These are phyloP conservation scores for Hypomecis atomaria DNA, from an alignment of 2,888 invertebrate species.

Conservation along the genomic window DNA sequence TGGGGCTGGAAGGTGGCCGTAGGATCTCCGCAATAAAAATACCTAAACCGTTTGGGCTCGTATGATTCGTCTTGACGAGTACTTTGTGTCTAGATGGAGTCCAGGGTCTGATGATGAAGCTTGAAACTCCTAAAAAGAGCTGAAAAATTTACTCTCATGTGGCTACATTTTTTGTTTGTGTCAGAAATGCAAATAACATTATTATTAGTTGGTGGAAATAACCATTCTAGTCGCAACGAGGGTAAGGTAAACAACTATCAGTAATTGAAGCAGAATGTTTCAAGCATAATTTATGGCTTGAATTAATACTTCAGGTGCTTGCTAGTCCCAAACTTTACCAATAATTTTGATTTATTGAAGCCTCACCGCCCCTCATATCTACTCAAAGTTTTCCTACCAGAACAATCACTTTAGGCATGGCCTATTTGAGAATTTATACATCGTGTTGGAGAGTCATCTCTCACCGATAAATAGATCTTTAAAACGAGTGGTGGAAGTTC, in stretches of 20 bases:
- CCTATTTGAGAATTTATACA: constrained; percentile 8
- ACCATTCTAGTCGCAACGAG: constrained; percentile 26
- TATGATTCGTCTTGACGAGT: too few relatives aligned
- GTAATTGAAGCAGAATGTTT: constrained; percentile 61
- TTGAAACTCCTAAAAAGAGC: background rate
- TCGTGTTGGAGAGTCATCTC: constrained; percentile 1
- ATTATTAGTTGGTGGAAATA: background rate
- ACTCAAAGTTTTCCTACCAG: constrained; percentile 65
- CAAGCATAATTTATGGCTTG: constrained; percentile 58
- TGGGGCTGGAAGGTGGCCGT: too few relatives aligned
- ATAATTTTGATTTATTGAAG: constrained; percentile 73
- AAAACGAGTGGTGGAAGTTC: background rate
- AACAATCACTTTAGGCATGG: constrained; percentile 52
- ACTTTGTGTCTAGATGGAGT: too few relatives aligned
- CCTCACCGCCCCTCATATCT: constrained; percentile 61
- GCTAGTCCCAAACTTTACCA: constrained; percentile 65
- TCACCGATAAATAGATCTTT: background rate
- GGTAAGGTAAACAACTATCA: constrained; percentile 49
- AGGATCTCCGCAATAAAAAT: too few relatives aligned
- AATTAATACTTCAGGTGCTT: constrained; percentile 70
- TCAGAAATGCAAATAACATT: background rate
- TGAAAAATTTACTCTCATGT: background rate
- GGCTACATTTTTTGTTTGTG: too few relatives aligned
- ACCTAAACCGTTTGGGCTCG: too few relatives aligned
- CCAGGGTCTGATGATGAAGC: too few relatives aligned